Percentiles rank a stretch among this genome's conserved stretches.
These are phyloP conservation scores for Ranitomeya variabilis DNA, from an alignment of 2,113 vertebrate genomes.

Conservation along the genomic window DNA sequence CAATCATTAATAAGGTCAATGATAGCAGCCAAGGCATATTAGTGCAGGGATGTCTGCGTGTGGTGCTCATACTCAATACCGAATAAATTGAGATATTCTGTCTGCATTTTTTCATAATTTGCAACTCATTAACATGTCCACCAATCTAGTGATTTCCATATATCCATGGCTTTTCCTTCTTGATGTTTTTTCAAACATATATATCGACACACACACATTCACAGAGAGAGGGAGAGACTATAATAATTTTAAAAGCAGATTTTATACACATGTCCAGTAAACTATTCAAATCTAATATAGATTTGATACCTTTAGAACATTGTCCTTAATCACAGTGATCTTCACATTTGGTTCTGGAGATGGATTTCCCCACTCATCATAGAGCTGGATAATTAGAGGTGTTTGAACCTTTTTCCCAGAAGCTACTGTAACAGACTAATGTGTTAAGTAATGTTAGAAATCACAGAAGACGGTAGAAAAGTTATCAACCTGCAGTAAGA, in stretches of 20 bases:
- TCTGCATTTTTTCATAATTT: too few relatives aligned
- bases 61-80: too few relatives aligned
- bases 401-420: conserved; percentile 78
- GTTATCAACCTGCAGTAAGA: neutral
- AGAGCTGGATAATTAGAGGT: conserved; percentile 81
- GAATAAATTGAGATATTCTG: too few relatives aligned
- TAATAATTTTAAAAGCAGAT: neutral
- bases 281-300: neutral
- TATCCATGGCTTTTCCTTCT: too few relatives aligned
- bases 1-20: too few relatives aligned
- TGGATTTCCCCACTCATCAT: conserved; percentile 87
- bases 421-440: conserved; percentile 80
- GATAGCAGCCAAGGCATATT: too few relatives aligned
- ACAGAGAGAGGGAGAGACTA: too few relatives aligned
- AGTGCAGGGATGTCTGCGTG: too few relatives aligned
- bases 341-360: conserved; percentile 78
- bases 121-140: too few relatives aligned
- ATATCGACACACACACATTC: too few relatives aligned
- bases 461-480: neutral
- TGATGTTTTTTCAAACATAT: too few relatives aligned
- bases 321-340: conserved; percentile 72
- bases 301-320: conserved; percentile 70
- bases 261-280: neutral
- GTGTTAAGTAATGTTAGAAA: neutral
- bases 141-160: too few relatives aligned